Evolutionary conservation across 2,888 invertebrate genomes (phyloP).

Genomic region (Heliconius cydno): DNA sequence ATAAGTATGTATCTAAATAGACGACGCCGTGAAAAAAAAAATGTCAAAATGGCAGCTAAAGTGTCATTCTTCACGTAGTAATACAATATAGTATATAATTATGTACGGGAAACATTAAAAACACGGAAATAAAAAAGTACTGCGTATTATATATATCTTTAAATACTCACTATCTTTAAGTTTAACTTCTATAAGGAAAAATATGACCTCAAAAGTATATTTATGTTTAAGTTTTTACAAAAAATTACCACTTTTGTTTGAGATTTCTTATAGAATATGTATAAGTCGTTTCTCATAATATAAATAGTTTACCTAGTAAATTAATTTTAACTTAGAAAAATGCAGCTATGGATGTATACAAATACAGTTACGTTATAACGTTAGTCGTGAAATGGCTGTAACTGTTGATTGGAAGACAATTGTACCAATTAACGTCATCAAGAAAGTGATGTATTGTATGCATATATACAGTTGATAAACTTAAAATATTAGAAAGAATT

Average conservation of each 20-base stretch:
- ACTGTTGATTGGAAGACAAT: slow-evolving; percentile 40
- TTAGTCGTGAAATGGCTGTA: not conserved
- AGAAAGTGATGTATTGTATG: not conserved
- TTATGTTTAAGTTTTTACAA: not conserved
- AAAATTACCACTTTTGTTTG: not conserved
- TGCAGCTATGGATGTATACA: not conserved
- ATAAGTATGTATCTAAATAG: no score
- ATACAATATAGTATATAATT: no score
- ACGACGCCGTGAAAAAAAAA: no score
- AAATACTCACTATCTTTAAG: not conserved
- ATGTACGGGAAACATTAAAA: no score
- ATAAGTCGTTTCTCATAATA: no score
- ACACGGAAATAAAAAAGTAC: no score
- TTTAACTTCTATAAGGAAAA: not conserved
- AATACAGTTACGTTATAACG: not conserved
- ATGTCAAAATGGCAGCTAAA: no score
- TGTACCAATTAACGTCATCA: slow-evolving; percentile 38
- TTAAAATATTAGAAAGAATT: not conserved
- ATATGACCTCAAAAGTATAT: slow-evolving; percentile 2
- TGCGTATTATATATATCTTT: not conserved
- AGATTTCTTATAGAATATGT: no score
- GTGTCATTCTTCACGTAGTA: no score
- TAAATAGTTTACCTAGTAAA: not conserved
- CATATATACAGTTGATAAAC: not conserved
- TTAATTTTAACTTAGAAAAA: not conserved